Conservation (phyloP, 2,888 invertebrate species). For the Crematogaster levior region DNA sequence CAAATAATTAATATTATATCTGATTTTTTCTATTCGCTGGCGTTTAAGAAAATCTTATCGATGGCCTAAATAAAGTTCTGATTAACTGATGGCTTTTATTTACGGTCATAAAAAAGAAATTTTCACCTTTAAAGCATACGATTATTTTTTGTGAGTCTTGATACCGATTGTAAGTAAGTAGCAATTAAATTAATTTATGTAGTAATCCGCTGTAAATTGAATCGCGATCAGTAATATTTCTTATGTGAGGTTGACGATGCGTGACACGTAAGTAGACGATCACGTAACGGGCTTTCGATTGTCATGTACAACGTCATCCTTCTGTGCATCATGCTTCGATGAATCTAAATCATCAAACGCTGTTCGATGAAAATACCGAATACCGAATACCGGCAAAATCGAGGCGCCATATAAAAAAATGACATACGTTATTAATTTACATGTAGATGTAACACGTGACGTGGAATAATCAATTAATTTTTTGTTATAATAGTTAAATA, state of each 20-base stretch:
- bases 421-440: not conserved
- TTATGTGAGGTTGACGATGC: conserved; percentile 5
- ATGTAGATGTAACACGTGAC: not conserved
- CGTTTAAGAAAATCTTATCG: conserved; percentile 16
- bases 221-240: conserved; percentile 20
- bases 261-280: conserved; percentile 11
- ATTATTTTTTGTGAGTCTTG: not conserved
- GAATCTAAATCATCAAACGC: not conserved
- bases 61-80: conserved; percentile 25
- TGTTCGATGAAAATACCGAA: not conserved
- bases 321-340: conserved; percentile 15
- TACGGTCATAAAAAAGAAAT: not conserved
- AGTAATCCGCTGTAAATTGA: not conserved
- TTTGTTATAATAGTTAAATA: not conserved
- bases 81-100: conserved; percentile 34
- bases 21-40: conserved; percentile 1
- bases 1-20: conserved; percentile 35
- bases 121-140: not conserved
- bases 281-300: conserved; percentile 30
- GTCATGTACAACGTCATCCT: conserved; percentile 23
- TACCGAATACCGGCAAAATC: not conserved
- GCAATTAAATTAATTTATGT: not conserved
- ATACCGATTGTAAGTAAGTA: not conserved
- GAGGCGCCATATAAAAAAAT: not conserved
- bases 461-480: not conserved